Evolutionary conservation across 37 sponge, comb jelly and placozoan species (phyloP), one percentile per base, ranked within the genome.

Genomic region (Diacarnus erythraeanus): DNA sequence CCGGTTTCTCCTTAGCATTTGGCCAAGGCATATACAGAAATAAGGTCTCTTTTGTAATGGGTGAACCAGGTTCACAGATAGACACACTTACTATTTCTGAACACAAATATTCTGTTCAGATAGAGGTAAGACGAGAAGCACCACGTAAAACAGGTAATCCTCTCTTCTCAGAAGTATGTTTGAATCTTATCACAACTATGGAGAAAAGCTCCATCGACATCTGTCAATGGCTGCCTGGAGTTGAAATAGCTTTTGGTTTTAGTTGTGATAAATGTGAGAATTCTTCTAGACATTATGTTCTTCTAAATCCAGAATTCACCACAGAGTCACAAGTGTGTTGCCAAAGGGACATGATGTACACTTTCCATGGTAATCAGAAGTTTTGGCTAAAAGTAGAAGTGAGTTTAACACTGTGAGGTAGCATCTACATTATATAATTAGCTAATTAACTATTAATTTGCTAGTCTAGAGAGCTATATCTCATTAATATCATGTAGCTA

Each of bases 1-100:
- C 1, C 3, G 34, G 33, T 1, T 69, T 15, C 27, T 0, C 38
- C 23, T 23, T 80, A 8, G n/a, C 27, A 23, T 87, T 87, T 38
- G 37, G 66, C 2, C 42, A 56, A 12, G 71, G 59, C 10, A 41
- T 87, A 0, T 87, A 75, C 61, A 65, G 76, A 21, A 75, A 80
- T 38, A 15, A 42, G 0, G 56, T 87, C 20, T 54, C 72, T 1
- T 76, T 80, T 68, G 0, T 2, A 23, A 70, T 40, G 51, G 76
- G 81, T 25, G 71, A 87, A n/a, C 8, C 18, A 40, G 69, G 74
- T 36, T 8, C 35, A 4, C 21, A 65, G 5, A 79, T 79, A 56
- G 85, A 78, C 22, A 35, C 72, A 31, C 26, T 86, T 26, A 80
- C 67, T 1, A 54, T 80, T 25, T 22, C 68, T 23, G 69, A 66